Evolutionary conservation across 2,888 invertebrate species (phyloP), one percentile per base, ranked within the genome.

Genomic region (Clostera curtula): DNA sequence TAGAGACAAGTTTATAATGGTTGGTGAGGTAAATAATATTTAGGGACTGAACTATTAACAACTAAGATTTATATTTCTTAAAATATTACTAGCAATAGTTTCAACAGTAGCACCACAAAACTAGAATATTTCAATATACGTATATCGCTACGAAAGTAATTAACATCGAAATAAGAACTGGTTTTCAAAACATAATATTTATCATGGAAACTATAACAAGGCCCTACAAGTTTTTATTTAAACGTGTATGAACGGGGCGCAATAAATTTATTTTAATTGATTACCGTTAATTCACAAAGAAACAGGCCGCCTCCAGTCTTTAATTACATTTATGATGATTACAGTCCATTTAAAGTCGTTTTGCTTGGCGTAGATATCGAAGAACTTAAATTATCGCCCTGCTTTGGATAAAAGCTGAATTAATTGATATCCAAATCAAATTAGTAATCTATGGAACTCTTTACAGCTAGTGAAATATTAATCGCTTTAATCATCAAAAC

Each of bases 211-310:
- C 60, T 67, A 62, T 64, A 68, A 69, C 66, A 66, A 69, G 67
- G 51, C 49, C 43, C 47, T 50, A 46, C 33, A 44, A 58, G 53
- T 51, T 63, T 70, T 61, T 62, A 62, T 63, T 61, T 56, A 45
- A 52, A 51, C 46, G 56, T 44, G 44, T 58, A 62, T 59, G 56
- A 60, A 57, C 56, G 49, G 41, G 40, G 35, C 48, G 57, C 58
- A 47, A 73, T 75, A 74, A 70, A 72, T 76, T 71, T 55, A 40
- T 66, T 72, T 71, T 65, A 70, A 74, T 73, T 74, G 71, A 73
- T 72, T 69, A 66, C 60, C 57, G 62, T 69, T 72, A 71, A 71
- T 74, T 67, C 55, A 68, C 65, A 65, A 66, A 66, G 66, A 67
- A 66, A 52, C 56, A 43, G 49, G 56, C 69, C 64, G 69, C 68